Conservation (phyloP, 2,888 invertebrate species). For the Andrena bicolor region DNA sequence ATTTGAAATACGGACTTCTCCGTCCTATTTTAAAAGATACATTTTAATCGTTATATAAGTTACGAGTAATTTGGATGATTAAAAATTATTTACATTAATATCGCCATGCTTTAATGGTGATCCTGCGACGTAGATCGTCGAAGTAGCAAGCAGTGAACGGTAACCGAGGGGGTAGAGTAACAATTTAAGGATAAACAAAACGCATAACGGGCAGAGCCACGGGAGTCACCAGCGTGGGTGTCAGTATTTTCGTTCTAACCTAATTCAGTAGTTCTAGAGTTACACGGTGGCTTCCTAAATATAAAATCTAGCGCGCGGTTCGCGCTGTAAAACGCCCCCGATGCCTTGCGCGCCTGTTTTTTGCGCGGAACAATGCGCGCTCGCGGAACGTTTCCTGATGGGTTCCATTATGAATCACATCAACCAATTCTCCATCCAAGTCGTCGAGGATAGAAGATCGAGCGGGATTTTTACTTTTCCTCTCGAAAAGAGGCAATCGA, state of each 20-base stretch:
- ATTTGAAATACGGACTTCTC: no score
- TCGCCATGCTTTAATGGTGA: neutral
- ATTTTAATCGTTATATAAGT: no score
- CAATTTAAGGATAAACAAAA: slow-evolving; percentile 58
- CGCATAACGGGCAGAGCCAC: slow-evolving; percentile 60
- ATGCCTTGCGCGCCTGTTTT: slow-evolving; percentile 7
- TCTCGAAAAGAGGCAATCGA: neutral
- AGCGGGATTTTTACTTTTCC: neutral
- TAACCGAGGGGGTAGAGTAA: slow-evolving; percentile 1
- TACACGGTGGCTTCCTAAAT: slow-evolving; percentile 83
- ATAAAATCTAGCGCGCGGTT: slow-evolving; percentile 83
- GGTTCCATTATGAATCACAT: neutral
- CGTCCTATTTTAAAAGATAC: no score
- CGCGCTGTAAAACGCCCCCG: slow-evolving; percentile 70
- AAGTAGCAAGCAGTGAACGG: neutral
- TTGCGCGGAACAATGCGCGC: slow-evolving; percentile 25
- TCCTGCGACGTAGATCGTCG: neutral
- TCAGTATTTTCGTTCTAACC: slow-evolving; percentile 83
- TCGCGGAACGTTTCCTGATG: neutral
- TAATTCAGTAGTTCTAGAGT: slow-evolving; percentile 84
- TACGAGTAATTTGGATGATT: no score
- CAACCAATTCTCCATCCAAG: neutral
- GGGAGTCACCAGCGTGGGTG: slow-evolving; percentile 75
- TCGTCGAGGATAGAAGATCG: neutral
- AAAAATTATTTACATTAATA: neutral